Evolutionary conservation across 2,888 invertebrate genomes (phyloP).

Genomic region (Sussaba pulchella): DNA sequence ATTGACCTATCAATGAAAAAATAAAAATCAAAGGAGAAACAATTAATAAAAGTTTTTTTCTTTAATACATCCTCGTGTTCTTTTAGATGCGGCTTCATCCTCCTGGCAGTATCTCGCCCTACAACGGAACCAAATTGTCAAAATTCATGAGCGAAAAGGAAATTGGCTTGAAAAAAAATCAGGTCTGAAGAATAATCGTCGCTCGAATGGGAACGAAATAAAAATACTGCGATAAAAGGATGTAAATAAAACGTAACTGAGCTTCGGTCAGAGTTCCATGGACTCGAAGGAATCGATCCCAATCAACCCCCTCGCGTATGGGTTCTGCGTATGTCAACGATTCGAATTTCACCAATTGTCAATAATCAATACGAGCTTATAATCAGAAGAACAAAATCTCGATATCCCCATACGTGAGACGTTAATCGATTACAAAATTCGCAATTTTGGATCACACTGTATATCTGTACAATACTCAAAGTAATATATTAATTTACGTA

Average conservation of each 20-base stretch:
- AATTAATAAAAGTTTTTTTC: too few species aligned
- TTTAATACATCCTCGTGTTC: conserved; percentile 51
- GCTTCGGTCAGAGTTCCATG: conserved; percentile 60
- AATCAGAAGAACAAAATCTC: neutral
- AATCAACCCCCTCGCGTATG: conserved; percentile 1
- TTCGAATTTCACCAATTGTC: neutral
- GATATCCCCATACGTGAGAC: neutral
- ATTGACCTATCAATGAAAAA: neutral
- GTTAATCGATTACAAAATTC: neutral
- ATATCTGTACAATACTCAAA: conserved; percentile 62
- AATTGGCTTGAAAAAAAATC: conserved; percentile 74
- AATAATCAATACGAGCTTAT: neutral
- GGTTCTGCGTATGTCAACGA: neutral
- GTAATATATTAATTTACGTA: conserved; percentile 37
- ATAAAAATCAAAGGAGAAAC: too few species aligned
- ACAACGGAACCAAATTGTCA: conserved; percentile 85
- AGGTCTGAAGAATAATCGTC: conserved; percentile 42
- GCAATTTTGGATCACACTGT: conserved; percentile 45
- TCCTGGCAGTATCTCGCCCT: conserved; percentile 87
- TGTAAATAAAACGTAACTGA: conserved; percentile 65
- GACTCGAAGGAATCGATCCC: conserved; percentile 13
- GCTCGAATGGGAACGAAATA: neutral
- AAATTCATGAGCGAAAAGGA: conserved; percentile 84
- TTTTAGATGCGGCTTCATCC: conserved; percentile 89
- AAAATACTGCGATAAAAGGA: conserved; percentile 22